A percentile compares a stretch with the other conserved stretches of the same genome.
These are phyloP conservation scores for Microplitis demolitor DNA, from an alignment of 1,140 invertebrate genomes.

Conservation along the genomic window DNA sequence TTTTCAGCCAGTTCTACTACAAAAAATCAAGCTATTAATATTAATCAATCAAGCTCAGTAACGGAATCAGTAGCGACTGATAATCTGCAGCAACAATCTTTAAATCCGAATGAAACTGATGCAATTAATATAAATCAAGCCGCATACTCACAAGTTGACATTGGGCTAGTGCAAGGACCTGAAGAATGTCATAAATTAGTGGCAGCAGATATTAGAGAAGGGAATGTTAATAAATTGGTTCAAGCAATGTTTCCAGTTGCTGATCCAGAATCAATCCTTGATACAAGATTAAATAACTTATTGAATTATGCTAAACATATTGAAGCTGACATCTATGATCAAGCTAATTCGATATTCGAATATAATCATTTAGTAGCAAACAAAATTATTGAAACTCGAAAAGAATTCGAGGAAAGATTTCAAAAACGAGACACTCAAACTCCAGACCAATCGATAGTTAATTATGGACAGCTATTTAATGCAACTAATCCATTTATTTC, in stretches of 20 bases:
- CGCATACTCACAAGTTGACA: constrained; percentile 73
- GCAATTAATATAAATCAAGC: no score
- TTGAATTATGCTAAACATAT: constrained; percentile 98
- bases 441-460: no score
- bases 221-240: constrained; percentile 98
- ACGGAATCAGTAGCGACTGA: constrained; percentile 51
- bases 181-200: constrained; percentile 99
- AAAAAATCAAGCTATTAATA: constrained; percentile 49
- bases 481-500: constrained; percentile 33
- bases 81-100: constrained; percentile 37
- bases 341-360: constrained; percentile 94
- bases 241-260: constrained; percentile 99
- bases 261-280: constrained; percentile 90
- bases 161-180: constrained; percentile 76
- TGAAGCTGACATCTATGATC: constrained; percentile 99
- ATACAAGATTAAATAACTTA: constrained; percentile 95
- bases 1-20: constrained; percentile 66
- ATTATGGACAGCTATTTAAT: no score
- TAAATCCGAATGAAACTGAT: no score
- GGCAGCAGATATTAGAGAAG: constrained; percentile 95
- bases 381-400: constrained; percentile 99
- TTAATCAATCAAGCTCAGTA: constrained; percentile 46
- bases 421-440: constrained; percentile 74
- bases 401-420: constrained; percentile 89
- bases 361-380: constrained; percentile 98